Conservation (phyloP, 1,140 invertebrate species). For the Trichomalopsis sarcophagae region DNA sequence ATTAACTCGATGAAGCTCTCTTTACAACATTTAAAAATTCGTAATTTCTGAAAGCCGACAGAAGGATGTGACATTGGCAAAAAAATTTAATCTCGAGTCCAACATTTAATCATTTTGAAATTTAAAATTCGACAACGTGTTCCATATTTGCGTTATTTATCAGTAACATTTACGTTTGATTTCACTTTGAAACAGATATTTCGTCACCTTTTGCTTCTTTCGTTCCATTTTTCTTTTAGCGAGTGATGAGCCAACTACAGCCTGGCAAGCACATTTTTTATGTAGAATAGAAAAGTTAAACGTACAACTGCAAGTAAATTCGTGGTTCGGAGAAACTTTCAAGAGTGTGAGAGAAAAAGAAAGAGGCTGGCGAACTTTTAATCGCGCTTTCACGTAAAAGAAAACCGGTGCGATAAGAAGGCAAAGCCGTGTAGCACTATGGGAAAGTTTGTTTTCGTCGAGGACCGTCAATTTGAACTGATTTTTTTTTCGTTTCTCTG, state of each 20-base stretch:
- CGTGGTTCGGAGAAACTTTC: conserved; percentile 22
- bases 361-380: conserved; percentile 39
- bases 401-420: conserved; percentile 43
- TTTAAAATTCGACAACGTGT: too few relatives aligned
- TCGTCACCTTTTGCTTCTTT: neutral
- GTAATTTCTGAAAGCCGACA: too few relatives aligned
- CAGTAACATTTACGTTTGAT: neutral
- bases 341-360: neutral
- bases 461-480: conserved; percentile 14
- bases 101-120: too few relatives aligned
- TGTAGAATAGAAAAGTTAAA: conserved; percentile 44
- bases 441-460: conserved; percentile 39
- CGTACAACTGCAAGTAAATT: conserved; percentile 43
- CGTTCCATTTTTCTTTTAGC: conserved; percentile 27
- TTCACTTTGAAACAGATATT: neutral
- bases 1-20: too few relatives aligned
- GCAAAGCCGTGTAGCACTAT: neutral
- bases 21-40: too few relatives aligned
- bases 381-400: conserved; percentile 47
- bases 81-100: too few relatives aligned
- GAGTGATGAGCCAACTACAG: conserved; percentile 30
- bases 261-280: conserved; percentile 42
- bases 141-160: too few relatives aligned
- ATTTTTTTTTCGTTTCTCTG: neutral
- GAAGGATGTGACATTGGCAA: too few relatives aligned